phyloP scores from a whole-genome alignment of 2,797 vertebrate species.

The Mycteria americana region DNA sequence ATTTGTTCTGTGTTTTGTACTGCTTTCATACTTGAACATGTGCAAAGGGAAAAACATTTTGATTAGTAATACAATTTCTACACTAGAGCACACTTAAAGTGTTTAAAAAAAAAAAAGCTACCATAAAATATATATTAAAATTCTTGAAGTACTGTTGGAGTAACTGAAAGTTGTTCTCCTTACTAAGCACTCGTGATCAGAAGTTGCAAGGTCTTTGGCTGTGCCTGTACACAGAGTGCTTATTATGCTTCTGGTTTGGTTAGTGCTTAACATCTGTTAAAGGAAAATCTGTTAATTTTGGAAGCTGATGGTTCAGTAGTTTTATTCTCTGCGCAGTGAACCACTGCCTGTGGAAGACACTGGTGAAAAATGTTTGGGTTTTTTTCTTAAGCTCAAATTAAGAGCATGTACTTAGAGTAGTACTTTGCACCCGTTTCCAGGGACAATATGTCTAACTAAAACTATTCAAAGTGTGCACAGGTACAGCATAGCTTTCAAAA shows the following conservation, averaged over 20 bases:
- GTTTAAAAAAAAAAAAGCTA: neutral
- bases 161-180: neutral
- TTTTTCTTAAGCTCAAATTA: neutral
- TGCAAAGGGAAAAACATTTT: neutral
- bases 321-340: neutral
- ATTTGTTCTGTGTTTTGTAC: slow-evolving; percentile 5
- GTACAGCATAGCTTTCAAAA: neutral
- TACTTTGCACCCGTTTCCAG: neutral
- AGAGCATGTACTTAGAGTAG: neutral
- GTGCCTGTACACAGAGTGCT: neutral
- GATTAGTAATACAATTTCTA: neutral
- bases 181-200: neutral
- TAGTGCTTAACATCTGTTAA: neutral
- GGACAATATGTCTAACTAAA: neutral
- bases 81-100: neutral
- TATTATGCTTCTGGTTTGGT: neutral
- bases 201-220: neutral
- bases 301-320: neutral
- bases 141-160: neutral
- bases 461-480: neutral
- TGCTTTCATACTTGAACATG: neutral
- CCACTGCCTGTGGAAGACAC: neutral
- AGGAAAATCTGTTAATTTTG: neutral
- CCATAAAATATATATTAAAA: neutral
- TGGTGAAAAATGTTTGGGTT: neutral